A percentile compares a stretch with the other conserved stretches of the same genome.
phyloP scores from a whole-genome alignment of 2,888 invertebrate species.

The Campaea margaritaria region DNA sequence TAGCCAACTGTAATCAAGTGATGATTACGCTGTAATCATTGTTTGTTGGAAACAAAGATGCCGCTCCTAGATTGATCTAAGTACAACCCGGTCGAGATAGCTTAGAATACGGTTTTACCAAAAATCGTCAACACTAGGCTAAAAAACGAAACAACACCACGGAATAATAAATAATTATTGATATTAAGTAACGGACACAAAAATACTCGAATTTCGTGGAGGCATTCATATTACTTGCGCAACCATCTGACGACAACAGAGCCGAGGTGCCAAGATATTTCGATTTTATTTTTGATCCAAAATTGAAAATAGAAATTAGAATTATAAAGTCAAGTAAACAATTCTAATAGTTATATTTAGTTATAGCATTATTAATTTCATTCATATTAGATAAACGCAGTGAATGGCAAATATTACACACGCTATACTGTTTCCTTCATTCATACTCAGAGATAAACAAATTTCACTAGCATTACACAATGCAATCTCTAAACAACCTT shows the following conservation, averaged over 20 bases:
- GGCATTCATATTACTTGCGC: too few relatives aligned
- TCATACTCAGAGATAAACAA: slow-evolving; percentile 56
- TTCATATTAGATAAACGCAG: slow-evolving; percentile 23
- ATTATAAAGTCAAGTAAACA: too few relatives aligned
- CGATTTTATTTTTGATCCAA: too few relatives aligned
- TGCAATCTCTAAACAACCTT: slow-evolving; percentile 46
- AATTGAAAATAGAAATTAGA: too few relatives aligned
- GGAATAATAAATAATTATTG: too few relatives aligned
- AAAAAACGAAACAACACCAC: slow-evolving; percentile 27
- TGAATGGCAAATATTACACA: slow-evolving; percentile 37
- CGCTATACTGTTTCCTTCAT: slow-evolving; percentile 49
- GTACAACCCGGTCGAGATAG: too few relatives aligned
- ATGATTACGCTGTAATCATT: slow-evolving; percentile 21
- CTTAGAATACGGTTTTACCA: background rate
- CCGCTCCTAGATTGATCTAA: slow-evolving; percentile 48
- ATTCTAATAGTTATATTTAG: too few relatives aligned
- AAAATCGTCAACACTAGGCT: background rate
- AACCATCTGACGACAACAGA: too few relatives aligned
- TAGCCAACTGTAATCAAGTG: slow-evolving; percentile 23
- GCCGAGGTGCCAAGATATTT: too few relatives aligned
- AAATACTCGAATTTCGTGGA: too few relatives aligned
- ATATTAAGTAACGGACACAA: too few relatives aligned
- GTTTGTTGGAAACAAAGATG: slow-evolving; percentile 63
- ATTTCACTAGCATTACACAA: slow-evolving; percentile 45
- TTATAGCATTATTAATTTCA: slow-evolving; percentile 16